phyloP scores from a whole-genome alignment of 1,140 invertebrate genomes.

The Papilio helenus region DNA sequence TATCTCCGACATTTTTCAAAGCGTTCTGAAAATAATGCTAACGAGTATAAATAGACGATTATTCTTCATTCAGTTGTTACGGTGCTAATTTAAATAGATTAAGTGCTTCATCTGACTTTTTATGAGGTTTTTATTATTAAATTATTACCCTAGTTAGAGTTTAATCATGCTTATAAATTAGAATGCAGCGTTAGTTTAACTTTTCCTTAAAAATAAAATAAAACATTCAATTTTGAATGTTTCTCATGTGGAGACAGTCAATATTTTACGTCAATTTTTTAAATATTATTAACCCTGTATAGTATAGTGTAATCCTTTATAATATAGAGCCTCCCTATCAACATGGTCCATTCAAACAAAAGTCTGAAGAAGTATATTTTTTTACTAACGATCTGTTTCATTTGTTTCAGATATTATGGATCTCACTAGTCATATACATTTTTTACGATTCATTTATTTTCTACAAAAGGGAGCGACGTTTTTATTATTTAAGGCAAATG shows the following conservation, averaged over 20 bases:
- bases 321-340: too few species aligned
- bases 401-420: constrained; percentile 80
- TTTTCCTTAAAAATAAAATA: background rate
- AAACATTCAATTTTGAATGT: too few species aligned
- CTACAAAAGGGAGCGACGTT: constrained; percentile 68
- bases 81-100: background rate
- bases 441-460: constrained; percentile 75
- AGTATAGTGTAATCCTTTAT: too few species aligned
- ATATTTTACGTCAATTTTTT: too few species aligned
- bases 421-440: constrained; percentile 75
- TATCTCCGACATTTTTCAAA: constrained; percentile 22
- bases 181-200: background rate
- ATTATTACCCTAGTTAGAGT: background rate
- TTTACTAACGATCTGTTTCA: constrained; percentile 29
- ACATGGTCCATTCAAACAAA: too few species aligned
- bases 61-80: background rate
- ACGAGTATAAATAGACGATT: constrained; percentile 1
- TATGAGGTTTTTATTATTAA: background rate
- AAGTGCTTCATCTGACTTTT: background rate
- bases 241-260: too few species aligned
- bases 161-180: background rate
- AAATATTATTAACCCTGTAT: too few species aligned
- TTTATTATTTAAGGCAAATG: constrained; percentile 70
- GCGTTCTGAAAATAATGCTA: constrained; percentile 8
- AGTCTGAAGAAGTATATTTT: background rate